Evolutionary conservation across 2,797 vertebrate species (phyloP).

Genomic region (Nyctalus aviator): DNA sequence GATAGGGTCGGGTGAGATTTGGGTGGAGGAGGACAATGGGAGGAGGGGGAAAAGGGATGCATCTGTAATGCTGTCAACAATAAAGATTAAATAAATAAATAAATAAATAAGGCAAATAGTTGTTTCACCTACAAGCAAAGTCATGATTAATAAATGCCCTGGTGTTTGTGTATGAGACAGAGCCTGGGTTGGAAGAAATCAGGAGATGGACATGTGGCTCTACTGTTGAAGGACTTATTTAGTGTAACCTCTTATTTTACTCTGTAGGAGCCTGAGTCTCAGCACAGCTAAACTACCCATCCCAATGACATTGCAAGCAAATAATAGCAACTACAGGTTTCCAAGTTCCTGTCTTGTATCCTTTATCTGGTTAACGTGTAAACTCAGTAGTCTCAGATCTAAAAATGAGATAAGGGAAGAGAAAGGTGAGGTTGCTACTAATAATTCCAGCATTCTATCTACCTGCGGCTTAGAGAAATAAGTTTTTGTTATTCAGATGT

Average conservation of each 20-base stretch:
- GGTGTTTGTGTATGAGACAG: not conserved
- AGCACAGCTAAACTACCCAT: not conserved
- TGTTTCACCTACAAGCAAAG: not conserved
- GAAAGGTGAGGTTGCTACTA: not conserved
- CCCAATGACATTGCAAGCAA: not conserved
- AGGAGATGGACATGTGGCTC: not conserved
- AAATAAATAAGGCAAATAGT: slow-evolving; percentile 1
- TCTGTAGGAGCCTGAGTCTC: not conserved
- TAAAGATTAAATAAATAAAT: not conserved
- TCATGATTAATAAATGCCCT: not conserved
- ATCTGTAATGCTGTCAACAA: too few relatives aligned
- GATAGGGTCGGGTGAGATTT: too few relatives aligned
- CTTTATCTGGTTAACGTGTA: slow-evolving; percentile 33
- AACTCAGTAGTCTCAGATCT: not conserved
- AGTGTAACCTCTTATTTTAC: not conserved
- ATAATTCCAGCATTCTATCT: not conserved
- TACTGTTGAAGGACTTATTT: not conserved
- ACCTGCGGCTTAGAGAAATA: not conserved
- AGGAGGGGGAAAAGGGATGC: too few relatives aligned
- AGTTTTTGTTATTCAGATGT: slow-evolving; percentile 5
- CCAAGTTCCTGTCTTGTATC: not conserved
- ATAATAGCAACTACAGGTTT: not conserved
- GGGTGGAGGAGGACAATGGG: too few relatives aligned
- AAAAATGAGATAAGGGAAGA: not conserved
- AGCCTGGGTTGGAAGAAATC: not conserved